Conservation (phyloP, 37 sponge, comb jelly and placozoan species). For the Haliclona indistincta region DNA sequence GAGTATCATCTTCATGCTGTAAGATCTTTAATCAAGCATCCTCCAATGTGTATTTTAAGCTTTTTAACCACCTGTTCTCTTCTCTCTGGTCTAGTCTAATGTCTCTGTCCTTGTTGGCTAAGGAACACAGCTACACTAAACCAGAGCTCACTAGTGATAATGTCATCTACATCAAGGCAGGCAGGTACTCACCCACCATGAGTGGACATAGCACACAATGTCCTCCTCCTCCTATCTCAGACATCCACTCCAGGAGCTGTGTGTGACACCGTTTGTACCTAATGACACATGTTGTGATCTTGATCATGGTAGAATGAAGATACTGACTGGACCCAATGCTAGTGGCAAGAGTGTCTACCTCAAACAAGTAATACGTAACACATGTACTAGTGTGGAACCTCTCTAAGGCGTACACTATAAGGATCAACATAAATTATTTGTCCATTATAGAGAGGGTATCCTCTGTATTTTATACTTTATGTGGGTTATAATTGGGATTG, state of each 20-base stretch:
- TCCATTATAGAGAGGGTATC: too few relatives aligned
- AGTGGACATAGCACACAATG: too few relatives aligned
- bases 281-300: slow-evolving; percentile 79
- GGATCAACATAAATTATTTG: neutral
- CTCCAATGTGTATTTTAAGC: too few relatives aligned
- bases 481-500: too few relatives aligned
- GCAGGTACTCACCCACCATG: slow-evolving; percentile 65
- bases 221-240: too few relatives aligned
- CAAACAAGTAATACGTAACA: slow-evolving; percentile 72
- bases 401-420: neutral
- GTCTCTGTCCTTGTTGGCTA: slow-evolving; percentile 82
- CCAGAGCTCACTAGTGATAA: slow-evolving; percentile 81
- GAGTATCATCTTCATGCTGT: too few relatives aligned
- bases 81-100: slow-evolving; percentile 62
- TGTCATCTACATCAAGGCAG: slow-evolving; percentile 75
- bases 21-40: too few relatives aligned
- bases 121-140: slow-evolving; percentile 75
- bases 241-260: slow-evolving; percentile 95
- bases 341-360: slow-evolving; percentile 99
- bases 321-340: slow-evolving; percentile 98
- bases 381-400: neutral
- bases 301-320: slow-evolving; percentile 73
- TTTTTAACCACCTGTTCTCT: too few relatives aligned
- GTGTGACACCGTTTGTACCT: slow-evolving; percentile 91
- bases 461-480: too few relatives aligned